A percentile compares a stretch with the other conserved stretches of the same genome.
phyloP scores from a whole-genome alignment of 1,140 invertebrate species.

The Drosophila persimilis region DNA sequence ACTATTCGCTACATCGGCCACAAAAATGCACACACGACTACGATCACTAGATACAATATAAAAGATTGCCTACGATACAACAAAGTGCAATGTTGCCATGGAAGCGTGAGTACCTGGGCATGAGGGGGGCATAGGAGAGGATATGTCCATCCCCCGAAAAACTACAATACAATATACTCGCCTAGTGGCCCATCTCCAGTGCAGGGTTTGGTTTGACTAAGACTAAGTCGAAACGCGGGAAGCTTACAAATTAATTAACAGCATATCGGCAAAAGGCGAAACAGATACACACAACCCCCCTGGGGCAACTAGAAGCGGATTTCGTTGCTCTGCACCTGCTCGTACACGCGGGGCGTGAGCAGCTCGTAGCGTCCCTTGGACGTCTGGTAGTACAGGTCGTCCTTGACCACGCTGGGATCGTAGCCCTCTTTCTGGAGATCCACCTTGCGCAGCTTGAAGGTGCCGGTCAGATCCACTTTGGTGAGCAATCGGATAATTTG shows the following conservation, averaged over 20 bases:
- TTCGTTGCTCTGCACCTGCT: conserved; percentile 84
- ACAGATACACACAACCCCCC: conserved; percentile 8
- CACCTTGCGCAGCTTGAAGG: conserved; percentile 96
- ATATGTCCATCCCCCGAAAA: not conserved
- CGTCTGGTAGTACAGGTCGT: conserved; percentile 89
- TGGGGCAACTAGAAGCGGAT: conserved; percentile 56
- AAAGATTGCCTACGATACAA: conserved; percentile 28
- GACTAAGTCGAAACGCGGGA: conserved; percentile 22
- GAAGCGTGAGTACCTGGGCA: conserved; percentile 2
- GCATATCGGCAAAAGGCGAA: conserved; percentile 57
- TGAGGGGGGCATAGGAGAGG: too few species aligned
- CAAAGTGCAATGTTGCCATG: conserved; percentile 33
- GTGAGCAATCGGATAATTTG: conserved; percentile 92
- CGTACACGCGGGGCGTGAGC: conserved; percentile 86
- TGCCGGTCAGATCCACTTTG: conserved; percentile 94
- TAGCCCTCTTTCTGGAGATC: conserved; percentile 96
- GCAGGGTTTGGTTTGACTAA: not conserved
- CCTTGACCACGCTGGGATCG: conserved; percentile 90
- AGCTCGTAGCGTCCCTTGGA: conserved; percentile 83
- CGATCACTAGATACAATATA: conserved; percentile 10
- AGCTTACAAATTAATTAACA: conserved; percentile 78
- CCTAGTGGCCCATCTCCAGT: conserved; percentile 5
- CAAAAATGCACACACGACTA: conserved; percentile 25
- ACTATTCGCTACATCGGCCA: conserved; percentile 13
- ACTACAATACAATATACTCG: not conserved